phyloP scores from a whole-genome alignment of 1,140 invertebrate species.

The Scaptodrosophila lebanonensis region DNA sequence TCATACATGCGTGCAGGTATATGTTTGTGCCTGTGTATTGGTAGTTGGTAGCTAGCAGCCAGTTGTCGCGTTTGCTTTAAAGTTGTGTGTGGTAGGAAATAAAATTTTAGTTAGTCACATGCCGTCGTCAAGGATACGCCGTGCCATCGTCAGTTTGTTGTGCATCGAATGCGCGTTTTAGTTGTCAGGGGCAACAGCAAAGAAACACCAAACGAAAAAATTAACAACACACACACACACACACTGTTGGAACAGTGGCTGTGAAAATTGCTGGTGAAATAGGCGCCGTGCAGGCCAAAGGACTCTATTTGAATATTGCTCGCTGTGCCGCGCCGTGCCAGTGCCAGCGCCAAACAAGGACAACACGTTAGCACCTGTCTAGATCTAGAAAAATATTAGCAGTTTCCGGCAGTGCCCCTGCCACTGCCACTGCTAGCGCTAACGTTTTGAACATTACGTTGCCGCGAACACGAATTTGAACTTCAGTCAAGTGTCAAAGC shows the following conservation, averaged over 20 bases:
- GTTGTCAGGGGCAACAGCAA: slow-evolving; percentile 55
- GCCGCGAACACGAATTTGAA: slow-evolving; percentile 72
- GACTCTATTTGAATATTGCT: slow-evolving; percentile 18
- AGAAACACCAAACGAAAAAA: slow-evolving; percentile 27
- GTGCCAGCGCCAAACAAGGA: slow-evolving; percentile 46
- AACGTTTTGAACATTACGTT: slow-evolving; percentile 43
- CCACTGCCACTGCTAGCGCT: slow-evolving; percentile 3
- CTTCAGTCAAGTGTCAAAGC: slow-evolving; percentile 73
- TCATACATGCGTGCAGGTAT: too few species aligned
- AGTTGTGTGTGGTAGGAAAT: slow-evolving; percentile 76
- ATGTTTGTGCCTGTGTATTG: slow-evolving; percentile 17
- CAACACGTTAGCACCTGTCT: slow-evolving; percentile 58
- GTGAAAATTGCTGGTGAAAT: slow-evolving; percentile 23
- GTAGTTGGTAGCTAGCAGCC: too few species aligned
- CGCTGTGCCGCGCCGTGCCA: slow-evolving; percentile 7
- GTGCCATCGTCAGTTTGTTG: slow-evolving; percentile 57
- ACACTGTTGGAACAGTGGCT: background rate
- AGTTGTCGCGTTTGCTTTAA: slow-evolving; percentile 59
- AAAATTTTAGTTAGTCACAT: slow-evolving; percentile 76
- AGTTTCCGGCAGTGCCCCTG: slow-evolving; percentile 40
- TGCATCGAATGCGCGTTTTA: slow-evolving; percentile 26
- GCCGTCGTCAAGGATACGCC: slow-evolving; percentile 76
- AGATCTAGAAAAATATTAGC: slow-evolving; percentile 54
- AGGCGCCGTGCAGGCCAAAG: slow-evolving; percentile 20
- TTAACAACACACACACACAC: background rate